Conservation (phyloP, 2,888 invertebrate species). For the Melanostoma scalare region DNA sequence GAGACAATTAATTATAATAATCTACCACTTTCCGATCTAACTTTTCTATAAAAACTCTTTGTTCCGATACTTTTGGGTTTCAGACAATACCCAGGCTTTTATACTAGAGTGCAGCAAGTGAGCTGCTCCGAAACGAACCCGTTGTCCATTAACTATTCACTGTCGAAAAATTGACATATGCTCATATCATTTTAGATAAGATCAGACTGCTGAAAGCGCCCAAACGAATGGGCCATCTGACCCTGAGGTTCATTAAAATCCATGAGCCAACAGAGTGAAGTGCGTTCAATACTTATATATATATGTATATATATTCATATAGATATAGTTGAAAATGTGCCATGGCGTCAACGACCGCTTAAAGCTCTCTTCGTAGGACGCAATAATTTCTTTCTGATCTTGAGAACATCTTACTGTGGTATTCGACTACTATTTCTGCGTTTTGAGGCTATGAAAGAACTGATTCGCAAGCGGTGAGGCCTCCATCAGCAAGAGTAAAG, state of each 20-base stretch:
- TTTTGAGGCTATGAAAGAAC: slow-evolving; percentile 2
- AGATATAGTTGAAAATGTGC: slow-evolving; percentile 15
- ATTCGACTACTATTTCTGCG: slow-evolving; percentile 47
- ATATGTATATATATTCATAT: too few species aligned
- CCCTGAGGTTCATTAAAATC: neutral
- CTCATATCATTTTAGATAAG: neutral
- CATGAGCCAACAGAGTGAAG: neutral
- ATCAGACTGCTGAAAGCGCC: neutral
- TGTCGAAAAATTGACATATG: neutral
- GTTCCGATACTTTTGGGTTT: neutral
- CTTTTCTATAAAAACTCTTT: neutral
- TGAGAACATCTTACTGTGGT: slow-evolving; percentile 53
- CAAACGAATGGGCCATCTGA: neutral
- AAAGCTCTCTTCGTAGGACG: slow-evolving; percentile 44
- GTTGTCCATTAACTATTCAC: neutral
- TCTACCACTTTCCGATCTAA: slow-evolving; percentile 39
- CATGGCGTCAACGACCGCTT: slow-evolving; percentile 70
- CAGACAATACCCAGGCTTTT: neutral
- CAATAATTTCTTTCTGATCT: slow-evolving; percentile 23
- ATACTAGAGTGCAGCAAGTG: neutral
- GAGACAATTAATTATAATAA: too few species aligned
- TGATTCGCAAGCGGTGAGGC: neutral
- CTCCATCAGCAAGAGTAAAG: slow-evolving; percentile 4
- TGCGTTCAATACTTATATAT: too few species aligned
- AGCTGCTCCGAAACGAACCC: neutral